Base-by-base conservation (phyloP, 2,888 invertebrate genomes). In the Amiota communis region DNA sequence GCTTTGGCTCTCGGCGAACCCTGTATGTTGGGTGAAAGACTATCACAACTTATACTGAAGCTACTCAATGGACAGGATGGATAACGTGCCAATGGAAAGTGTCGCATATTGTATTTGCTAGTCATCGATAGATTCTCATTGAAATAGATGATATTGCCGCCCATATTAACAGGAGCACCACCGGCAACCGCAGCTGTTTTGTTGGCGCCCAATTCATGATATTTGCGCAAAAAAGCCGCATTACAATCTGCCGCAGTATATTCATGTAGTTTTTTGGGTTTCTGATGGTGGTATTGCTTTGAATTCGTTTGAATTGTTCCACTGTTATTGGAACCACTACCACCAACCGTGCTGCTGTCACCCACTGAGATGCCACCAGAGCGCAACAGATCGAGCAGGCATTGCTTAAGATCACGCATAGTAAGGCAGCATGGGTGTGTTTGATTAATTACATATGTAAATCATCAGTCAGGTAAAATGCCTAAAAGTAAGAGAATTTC, bases 61-160 rank as follows among this genome's bases (percentile, higher is more conserved):
- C 78, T 80, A 72, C 83, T 84, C 13, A 87, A 64, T 3, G 87
- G 86, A 57, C 86, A 83, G 10, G 83, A 85, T 11, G 85, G 84
- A 68, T 83, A 86, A 11, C 85, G 86, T 15, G 81, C 79, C 4
- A 85, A 77, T 0, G 86, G 84, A 76, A 86, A 87, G 49, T 84
- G 85, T 1, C 83, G 83, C 70, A 87, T 84, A 74, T 87, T 85
- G 67, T 86, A 88, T 79, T 89, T 89, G 76, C 89, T 89, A 57
- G 89, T 84, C 90, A 90, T 90, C 56, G 89, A 88, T n/a, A 90
- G 82, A 76, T 90, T 90, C 74, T 90, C 90, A 77, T 90, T 90
- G 71, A 90, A 89, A 73, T 89, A 88, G n/a, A 90, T 89, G 2
- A 89, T 81, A 76, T 87, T 88, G n/a, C 79, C 74, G 36, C 70